These are phyloP conservation scores for Myoxocephalus aenaeus DNA, from an alignment of 2,797 vertebrate genomes.

Conservation along the genomic window DNA sequence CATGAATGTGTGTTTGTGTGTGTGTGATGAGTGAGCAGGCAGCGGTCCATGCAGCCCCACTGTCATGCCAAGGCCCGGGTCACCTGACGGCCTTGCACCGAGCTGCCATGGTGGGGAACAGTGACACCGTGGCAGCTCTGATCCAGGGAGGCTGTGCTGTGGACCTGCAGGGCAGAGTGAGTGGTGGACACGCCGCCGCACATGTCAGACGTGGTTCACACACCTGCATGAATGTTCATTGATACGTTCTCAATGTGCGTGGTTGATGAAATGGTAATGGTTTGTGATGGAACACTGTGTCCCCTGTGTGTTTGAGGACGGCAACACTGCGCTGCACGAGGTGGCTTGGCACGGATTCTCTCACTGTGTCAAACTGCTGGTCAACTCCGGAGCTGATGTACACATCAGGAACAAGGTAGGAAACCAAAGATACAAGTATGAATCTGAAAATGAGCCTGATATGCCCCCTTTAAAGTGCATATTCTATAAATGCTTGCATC, in stretches of 20 bases:
- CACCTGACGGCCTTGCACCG: conserved; percentile 90
- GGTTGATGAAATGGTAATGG: background rate
- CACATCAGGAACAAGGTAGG: conserved; percentile 91
- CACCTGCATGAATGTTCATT: background rate
- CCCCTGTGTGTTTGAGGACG: conserved; percentile 81
- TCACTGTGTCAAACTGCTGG: conserved; percentile 89
- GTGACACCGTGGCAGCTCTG: conserved; percentile 84
- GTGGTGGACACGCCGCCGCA: background rate
- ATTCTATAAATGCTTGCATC: background rate
- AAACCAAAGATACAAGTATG: too few species aligned
- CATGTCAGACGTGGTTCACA: background rate
- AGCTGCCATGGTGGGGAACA: conserved; percentile 89
- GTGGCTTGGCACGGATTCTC: conserved; percentile 94
- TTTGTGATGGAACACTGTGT: background rate
- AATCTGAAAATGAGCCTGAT: too few species aligned
- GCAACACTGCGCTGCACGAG: conserved; percentile 93
- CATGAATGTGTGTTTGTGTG: background rate
- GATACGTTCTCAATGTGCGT: background rate
- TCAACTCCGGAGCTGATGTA: conserved; percentile 91
- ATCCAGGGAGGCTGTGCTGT: conserved; percentile 91
- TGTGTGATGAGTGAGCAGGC: conserved; percentile 44
- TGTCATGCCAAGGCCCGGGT: conserved; percentile 61
- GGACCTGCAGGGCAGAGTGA: conserved; percentile 92
- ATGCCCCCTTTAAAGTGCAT: background rate
- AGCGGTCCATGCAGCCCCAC: background rate